Evolutionary conservation across 2,888 invertebrate genomes (phyloP), one percentile per base, ranked within the genome.

Genomic region (Campaea margaritaria): DNA sequence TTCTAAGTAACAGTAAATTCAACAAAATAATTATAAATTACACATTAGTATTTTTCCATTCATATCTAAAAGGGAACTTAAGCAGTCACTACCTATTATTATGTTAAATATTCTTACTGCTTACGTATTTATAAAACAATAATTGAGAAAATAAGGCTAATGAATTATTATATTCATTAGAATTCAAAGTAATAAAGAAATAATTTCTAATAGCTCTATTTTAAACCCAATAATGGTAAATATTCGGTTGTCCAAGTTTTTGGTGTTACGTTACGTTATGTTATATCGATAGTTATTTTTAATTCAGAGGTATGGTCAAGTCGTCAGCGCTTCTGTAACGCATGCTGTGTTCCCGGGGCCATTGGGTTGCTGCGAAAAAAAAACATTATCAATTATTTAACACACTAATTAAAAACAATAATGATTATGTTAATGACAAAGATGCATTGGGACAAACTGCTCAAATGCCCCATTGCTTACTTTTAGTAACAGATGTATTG

Each of bases 271-370:
- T 27, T 15, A 38, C 38, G 31, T 38, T 44, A 1, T 21, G n/a
- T n/a, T n/a, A 31, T 31, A 31, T 31, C 41, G 39, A 43, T 49
- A 31, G 21, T 2, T 36, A 42, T 34, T 39, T n/a, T 69, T 70
- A 73, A 14, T 70, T 64, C 42, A 69, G 51, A 13, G 71, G 64
- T 34, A 68, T 56, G 5, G 88, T 86, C 42, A 90, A 65, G 28
- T 91, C 93, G 58, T 93, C 91, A 50, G 88, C 83, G 78, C 90
- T 93, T 73, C 93, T 80, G 78, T 93, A 93, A 31, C 91, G 78
- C 79, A 90, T 81, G 74, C 76, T 91, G 78, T 92, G 93, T 50
- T 93, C 93, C 66, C 87, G 82, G n/a, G 93, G 93, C 93, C 93
- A 93, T 73, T 93, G 92, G 16, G 93, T 93, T 55, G 93, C 93